Percentiles rank a stretch among this genome's conserved stretches.
Evolutionary conservation across 2,113 vertebrate genomes (phyloP).

Genomic region (Calonectris borealis): DNA sequence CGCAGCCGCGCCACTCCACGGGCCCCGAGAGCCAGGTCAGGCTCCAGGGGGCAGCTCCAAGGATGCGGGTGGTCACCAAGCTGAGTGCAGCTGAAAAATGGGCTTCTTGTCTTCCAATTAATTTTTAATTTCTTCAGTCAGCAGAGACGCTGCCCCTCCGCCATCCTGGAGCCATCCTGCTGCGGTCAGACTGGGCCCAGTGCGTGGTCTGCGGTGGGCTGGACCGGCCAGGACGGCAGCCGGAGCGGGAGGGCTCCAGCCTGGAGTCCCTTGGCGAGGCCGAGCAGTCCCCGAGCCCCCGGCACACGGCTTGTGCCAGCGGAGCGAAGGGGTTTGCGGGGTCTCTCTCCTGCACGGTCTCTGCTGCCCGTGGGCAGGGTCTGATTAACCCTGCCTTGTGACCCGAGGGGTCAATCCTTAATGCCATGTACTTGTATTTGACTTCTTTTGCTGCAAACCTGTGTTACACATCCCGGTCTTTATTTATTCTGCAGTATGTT

Average conservation of each 20-base stretch:
- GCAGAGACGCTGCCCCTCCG: background rate
- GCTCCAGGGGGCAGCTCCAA: background rate
- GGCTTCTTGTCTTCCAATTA: background rate
- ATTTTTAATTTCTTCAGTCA: background rate
- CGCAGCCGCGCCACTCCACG: background rate
- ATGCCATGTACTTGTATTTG: background rate
- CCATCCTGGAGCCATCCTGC: background rate
- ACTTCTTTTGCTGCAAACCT: background rate
- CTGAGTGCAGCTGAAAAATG: background rate
- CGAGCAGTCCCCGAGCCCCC: accelerated
- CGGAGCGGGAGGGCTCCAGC: background rate
- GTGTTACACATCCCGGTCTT: background rate
- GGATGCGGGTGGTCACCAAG: background rate
- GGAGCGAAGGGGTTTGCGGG: background rate
- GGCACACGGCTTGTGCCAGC: too few relatives aligned
- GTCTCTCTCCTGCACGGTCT: background rate
- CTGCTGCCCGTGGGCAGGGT: background rate
- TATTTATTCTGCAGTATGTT: background rate
- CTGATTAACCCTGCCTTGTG: background rate
- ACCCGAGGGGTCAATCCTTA: background rate
- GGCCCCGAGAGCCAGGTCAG: background rate
- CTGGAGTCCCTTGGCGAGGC: background rate
- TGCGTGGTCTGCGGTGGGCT: background rate
- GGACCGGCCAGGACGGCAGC: background rate
- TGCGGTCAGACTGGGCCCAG: background rate